A percentile compares a stretch with the other conserved stretches of the same genome.
Conservation (phyloP, 2,797 vertebrate genomes). For the Liparis tanakae region DNA sequence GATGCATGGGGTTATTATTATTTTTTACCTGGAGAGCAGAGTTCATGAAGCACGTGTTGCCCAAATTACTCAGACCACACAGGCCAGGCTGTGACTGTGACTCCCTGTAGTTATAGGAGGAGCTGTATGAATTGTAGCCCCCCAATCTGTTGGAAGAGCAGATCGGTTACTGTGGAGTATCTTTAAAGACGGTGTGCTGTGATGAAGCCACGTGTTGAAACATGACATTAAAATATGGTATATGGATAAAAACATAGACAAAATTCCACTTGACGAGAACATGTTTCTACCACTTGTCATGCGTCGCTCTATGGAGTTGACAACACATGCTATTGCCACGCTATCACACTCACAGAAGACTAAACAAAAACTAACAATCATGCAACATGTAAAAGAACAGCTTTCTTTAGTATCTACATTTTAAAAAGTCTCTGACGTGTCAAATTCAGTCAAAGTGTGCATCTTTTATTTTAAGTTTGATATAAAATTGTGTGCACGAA, state of each 20-base stretch:
- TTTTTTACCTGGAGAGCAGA: conserved; percentile 93
- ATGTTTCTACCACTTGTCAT: background rate
- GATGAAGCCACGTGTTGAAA: conserved; percentile 5
- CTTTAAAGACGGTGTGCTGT: background rate
- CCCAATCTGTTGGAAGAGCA: conserved; percentile 81
- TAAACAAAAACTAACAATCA: background rate
- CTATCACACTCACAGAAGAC: background rate
- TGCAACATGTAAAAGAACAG: background rate
- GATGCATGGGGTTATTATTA: background rate
- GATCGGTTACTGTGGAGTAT: conserved; percentile 19
- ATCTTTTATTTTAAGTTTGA: background rate
- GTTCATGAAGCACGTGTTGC: conserved; percentile 99
- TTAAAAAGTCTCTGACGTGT: background rate
- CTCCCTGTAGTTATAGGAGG: conserved; percentile 93
- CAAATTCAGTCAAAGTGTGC: background rate
- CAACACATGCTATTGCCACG: background rate
- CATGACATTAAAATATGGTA: background rate
- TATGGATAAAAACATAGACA: background rate
- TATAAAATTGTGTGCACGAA: background rate
- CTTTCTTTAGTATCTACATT: background rate
- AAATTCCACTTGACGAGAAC: background rate
- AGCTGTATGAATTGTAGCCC: conserved; percentile 90
- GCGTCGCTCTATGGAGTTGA: background rate
- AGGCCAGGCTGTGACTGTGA: conserved; percentile 91
- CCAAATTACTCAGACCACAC: conserved; percentile 97